Base-by-base conservation (phyloP, 2,888 invertebrate genomes). In the Dynastes hyllus region DNA sequence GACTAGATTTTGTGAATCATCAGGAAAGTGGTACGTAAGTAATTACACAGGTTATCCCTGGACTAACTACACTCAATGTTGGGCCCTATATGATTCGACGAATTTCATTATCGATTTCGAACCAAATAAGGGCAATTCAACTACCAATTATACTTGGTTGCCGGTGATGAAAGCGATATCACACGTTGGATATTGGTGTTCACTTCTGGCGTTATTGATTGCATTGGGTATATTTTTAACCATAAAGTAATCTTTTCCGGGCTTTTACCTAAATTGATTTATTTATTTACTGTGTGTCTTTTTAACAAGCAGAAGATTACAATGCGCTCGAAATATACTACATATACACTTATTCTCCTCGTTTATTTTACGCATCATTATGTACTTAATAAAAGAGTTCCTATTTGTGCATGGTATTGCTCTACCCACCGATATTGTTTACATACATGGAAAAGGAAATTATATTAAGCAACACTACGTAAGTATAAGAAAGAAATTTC, bases 271-370 rank as follows among this genome's bases (percentile, higher is more conserved):
- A 22, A 61, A 75, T 65, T 58, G 40, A 69, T 67, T 70, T 16
- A 63, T 76, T 75, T 16, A 40, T 61, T 11, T 53, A 53, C 53
- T 16, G 22, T 40, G 69, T 69, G 29, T 45, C 16, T 69, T 29
- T 76, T 76, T 75, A 80, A 61, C 78, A 86, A 86, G 58, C 86
- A 94, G 93, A 85, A 91, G 92, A 83, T 87, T 94, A 37, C 90
- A 92, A 82, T 94, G 93, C 85, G 92, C 93, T 0, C 88, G 93
- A 80, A 94, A 94, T 87, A 91, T 91, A 69, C 89, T 94, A 2
- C 94, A 94, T 85, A 90, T 93, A 87, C 92, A 94, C 85, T 88
- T 94, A 76, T 94, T 94, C 87, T 86, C 91, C 0, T 93, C 93
- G 0, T 93, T 93, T 87, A 92, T 93, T 73, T 88, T 93, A 85